phyloP scores from a whole-genome alignment of 1,140 invertebrate genomes.

The Drosophila lini region DNA sequence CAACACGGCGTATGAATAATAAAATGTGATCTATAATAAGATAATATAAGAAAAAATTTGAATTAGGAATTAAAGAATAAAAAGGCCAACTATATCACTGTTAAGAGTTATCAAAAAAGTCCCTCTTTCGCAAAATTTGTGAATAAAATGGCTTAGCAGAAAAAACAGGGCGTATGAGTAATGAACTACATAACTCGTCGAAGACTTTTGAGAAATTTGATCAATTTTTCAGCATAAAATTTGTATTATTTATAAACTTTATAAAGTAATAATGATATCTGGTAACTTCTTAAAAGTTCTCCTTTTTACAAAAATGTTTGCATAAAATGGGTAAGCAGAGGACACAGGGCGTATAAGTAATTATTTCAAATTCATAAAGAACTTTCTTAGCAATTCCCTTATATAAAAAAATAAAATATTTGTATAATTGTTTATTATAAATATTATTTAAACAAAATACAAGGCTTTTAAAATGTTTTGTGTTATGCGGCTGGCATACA shows the following conservation, averaged over 20 bases:
- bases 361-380: neutral
- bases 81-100: no score
- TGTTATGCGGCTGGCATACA: neutral
- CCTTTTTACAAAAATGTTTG: neutral
- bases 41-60: no score
- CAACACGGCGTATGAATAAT: no score
- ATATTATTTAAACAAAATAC: neutral
- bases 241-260: neutral
- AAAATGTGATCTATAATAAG: no score
- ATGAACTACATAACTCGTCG: neutral
- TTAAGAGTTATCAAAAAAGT: no score
- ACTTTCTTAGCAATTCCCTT: neutral
- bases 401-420: neutral
- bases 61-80: no score
- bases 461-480: no score
- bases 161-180: neutral
- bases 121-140: neutral
- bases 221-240: neutral
- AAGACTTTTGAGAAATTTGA: neutral
- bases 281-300: neutral
- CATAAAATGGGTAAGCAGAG: neutral
- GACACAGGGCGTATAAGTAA: slow-evolving; percentile 15
- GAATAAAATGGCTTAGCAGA: neutral
- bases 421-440: neutral
- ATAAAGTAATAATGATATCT: neutral